Percentiles rank a stretch among this genome's conserved stretches.
Conservation (phyloP, 2,113 vertebrate species). For the Proteles cristata region DNA sequence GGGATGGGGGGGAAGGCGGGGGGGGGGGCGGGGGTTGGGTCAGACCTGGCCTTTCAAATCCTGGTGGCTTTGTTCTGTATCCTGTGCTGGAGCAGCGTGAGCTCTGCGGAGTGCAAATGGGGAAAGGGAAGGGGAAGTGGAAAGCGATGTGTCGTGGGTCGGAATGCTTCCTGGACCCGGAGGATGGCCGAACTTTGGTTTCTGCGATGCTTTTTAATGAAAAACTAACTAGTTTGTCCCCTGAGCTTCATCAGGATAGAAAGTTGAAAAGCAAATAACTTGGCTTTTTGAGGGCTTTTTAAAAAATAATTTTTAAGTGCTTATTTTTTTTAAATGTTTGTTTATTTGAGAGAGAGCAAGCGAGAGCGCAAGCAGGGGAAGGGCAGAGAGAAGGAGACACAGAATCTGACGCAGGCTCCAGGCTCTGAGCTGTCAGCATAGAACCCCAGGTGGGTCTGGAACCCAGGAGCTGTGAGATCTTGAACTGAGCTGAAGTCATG, state of each 20-base stretch:
- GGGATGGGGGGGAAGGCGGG: too few species aligned
- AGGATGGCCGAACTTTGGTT: background rate
- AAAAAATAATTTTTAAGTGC: too few species aligned
- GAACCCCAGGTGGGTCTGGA: too few species aligned
- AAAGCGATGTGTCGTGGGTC: background rate
- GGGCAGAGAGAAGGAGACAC: too few species aligned
- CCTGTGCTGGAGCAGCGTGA: accelerated
- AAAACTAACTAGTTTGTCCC: background rate
- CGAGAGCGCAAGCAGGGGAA: too few species aligned
- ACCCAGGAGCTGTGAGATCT: too few species aligned
- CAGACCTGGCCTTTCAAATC: background rate
- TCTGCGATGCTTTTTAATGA: background rate
- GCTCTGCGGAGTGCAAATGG: background rate
- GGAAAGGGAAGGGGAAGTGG: background rate
- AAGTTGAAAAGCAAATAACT: background rate
- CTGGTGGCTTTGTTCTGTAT: background rate
- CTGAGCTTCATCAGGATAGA: background rate
- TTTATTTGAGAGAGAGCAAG: too few species aligned
- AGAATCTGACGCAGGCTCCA: too few species aligned
- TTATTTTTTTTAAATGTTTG: too few species aligned
- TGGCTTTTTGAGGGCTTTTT: background rate
- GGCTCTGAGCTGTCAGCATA: too few species aligned
- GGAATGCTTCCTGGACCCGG: background rate
- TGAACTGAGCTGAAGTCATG: too few species aligned
- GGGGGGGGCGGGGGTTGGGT: background rate